Base-by-base conservation (phyloP, 1,140 invertebrate species). In the Drosophila simulans region DNA sequence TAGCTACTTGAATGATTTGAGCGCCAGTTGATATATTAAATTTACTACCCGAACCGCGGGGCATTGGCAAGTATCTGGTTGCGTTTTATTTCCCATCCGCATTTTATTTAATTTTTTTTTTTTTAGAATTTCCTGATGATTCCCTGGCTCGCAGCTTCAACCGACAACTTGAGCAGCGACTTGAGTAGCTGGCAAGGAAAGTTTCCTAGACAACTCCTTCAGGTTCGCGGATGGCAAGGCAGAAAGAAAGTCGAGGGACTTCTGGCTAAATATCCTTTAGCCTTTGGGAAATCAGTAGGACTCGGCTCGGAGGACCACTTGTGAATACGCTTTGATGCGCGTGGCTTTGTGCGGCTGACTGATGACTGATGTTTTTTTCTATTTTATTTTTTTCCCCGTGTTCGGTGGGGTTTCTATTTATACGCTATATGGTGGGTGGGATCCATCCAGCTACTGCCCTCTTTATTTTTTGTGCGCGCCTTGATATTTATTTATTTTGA, bases 191-290 rank as follows among this genome's bases (percentile, higher is more conserved):
- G 45, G 85, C 77, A 65, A 65, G 88, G 76, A 86, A 90, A 90
- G 88, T 90, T 90, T 86, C 88, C 88, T 83, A 90, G 88, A 90
- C 88, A 90, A 90, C 88, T 90, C 82, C 88, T 90, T 86, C 89
- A 88, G 83, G 81, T 59, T 65, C 59, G 65, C 49, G 55, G 40
- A 43, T 34, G 42, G 39, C 15, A 49, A 59, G 65, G 59, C 43
- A 49, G 37, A 49, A 40, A 49, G 43, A 20, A 53, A 59, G 70
- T 71, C 73, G 80, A 73, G 86, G 80, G 80, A 90, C 84, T 89
- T 70, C 76, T 69, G 64, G 68, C 80, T 89, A 89, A 88, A 88
- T 89, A 88, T 88, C 71, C 79, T 89, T 88, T 90, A 80, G 83
- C 77, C 82, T 83, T 91, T 90, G 77, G 66, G 59, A 72, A 90